These are phyloP conservation scores for Dissostichus mawsoni DNA, from an alignment of 2,113 vertebrate genomes.

Conservation along the genomic window DNA sequence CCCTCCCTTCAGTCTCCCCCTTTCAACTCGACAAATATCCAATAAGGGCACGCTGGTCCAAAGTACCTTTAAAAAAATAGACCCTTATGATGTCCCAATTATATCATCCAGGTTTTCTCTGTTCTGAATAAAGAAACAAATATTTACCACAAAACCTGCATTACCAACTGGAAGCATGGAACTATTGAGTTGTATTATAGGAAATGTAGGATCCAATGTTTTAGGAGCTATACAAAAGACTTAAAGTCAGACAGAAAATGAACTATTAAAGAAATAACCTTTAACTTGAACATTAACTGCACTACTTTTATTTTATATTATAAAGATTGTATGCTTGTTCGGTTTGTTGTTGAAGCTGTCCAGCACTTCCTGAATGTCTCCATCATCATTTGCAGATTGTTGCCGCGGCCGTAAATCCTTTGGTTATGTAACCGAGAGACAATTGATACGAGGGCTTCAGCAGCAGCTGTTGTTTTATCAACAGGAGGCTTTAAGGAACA, in stretches of 20 bases:
- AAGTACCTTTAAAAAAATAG: too few relatives aligned
- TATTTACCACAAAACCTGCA: too few relatives aligned
- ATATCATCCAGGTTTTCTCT: too few relatives aligned
- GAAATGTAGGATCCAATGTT: background rate
- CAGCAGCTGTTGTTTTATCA: slow-evolving; percentile 59
- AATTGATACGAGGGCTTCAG: slow-evolving; percentile 48
- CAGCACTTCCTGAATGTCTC: background rate
- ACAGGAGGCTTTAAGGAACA: slow-evolving; percentile 1
- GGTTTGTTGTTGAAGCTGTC: background rate
- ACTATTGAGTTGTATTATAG: background rate
- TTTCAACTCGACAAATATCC: too few relatives aligned
- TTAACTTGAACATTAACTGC: too few relatives aligned
- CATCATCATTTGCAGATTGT: background rate
- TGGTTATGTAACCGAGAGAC: slow-evolving; percentile 42
- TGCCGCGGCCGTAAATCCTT: slow-evolving; percentile 18
- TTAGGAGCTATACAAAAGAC: background rate
- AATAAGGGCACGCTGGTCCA: too few relatives aligned
- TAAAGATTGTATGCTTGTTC: background rate
- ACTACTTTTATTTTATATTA: background rate
- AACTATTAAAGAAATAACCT: too few relatives aligned
- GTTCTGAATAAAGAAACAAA: too few relatives aligned
- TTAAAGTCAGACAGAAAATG: background rate
- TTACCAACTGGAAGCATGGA: too few relatives aligned
- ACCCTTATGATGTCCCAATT: too few relatives aligned
- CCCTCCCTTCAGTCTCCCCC: too few relatives aligned